These are phyloP conservation scores for Heliconius hortense DNA, from an alignment of 2,888 invertebrate genomes.

Conservation along the genomic window DNA sequence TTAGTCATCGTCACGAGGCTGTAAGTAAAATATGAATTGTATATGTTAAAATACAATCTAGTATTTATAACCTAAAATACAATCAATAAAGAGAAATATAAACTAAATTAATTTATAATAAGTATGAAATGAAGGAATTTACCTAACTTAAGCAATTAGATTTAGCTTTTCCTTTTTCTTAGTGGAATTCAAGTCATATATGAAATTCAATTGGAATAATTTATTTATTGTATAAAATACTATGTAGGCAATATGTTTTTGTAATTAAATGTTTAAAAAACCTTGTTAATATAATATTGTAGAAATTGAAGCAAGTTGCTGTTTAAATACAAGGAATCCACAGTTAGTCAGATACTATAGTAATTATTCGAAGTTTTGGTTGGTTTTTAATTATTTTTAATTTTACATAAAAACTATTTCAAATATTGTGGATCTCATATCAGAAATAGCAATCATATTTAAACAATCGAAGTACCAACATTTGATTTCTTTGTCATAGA, in stretches of 20 bases:
- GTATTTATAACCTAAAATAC: not conserved
- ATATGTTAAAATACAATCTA: not conserved
- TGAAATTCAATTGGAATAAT: not conserved
- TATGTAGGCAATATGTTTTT: too few relatives aligned
- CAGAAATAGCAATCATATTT: not conserved
- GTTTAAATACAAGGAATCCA: not conserved
- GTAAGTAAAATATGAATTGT: constrained; percentile 6
- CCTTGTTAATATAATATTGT: not conserved
- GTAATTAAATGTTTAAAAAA: not conserved
- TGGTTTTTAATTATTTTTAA: not conserved
- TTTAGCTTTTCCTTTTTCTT: not conserved
- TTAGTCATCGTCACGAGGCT: constrained; percentile 11
- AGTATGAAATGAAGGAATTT: too few relatives aligned
- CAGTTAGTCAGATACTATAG: too few relatives aligned
- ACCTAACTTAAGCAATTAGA: too few relatives aligned
- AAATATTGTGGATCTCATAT: not conserved
- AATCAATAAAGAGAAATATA: not conserved
- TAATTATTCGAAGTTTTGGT: not conserved
- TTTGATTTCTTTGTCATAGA: not conserved
- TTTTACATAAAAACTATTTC: not conserved
- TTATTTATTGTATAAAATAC: not conserved
- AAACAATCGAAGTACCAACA: not conserved
- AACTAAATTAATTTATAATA: not conserved
- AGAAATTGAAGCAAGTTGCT: not conserved
- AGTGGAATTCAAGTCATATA: not conserved